Conservation (phyloP, 1,140 invertebrate species). For the Philaenus spumarius region DNA sequence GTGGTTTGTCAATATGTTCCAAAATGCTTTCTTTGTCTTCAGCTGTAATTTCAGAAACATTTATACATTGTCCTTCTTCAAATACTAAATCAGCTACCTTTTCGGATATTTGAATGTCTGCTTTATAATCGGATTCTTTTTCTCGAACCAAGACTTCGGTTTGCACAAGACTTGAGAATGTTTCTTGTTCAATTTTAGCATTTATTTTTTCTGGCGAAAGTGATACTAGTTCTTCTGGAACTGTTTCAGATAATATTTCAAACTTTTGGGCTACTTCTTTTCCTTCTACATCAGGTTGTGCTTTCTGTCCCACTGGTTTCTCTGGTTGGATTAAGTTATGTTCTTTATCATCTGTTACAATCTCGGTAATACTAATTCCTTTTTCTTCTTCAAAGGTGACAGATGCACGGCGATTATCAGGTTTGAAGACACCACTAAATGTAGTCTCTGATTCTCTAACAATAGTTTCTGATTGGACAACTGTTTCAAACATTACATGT, state of each 20-base stretch:
- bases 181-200: slow-evolving; percentile 41
- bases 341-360: slow-evolving; percentile 36
- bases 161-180: slow-evolving; percentile 45
- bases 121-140: slow-evolving; percentile 42
- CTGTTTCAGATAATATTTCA: slow-evolving; percentile 39
- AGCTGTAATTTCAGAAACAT: slow-evolving; percentile 27
- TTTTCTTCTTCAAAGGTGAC: slow-evolving; percentile 28
- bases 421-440: slow-evolving; percentile 27
- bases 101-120: slow-evolving; percentile 19
- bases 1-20: slow-evolving; percentile 29
- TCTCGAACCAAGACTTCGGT: slow-evolving; percentile 44
- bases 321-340: slow-evolving; percentile 33
- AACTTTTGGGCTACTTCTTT: slow-evolving; percentile 40
- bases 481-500: slow-evolving; percentile 33
- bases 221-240: slow-evolving; percentile 34
- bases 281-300: slow-evolving; percentile 23
- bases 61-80: slow-evolving; percentile 30
- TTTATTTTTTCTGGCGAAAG: slow-evolving; percentile 30
- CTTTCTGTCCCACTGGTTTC: slow-evolving; percentile 20
- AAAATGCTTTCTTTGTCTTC: slow-evolving; percentile 39
- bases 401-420: slow-evolving; percentile 27
- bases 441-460: slow-evolving; percentile 34
- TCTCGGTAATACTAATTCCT: slow-evolving; percentile 34
- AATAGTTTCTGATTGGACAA: slow-evolving; percentile 31
- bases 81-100: slow-evolving; percentile 34